Percentiles rank a stretch among this genome's conserved stretches.
Evolutionary conservation across 2,797 vertebrate species (phyloP).

Genomic region (Triplophysa bombifrons): DNA sequence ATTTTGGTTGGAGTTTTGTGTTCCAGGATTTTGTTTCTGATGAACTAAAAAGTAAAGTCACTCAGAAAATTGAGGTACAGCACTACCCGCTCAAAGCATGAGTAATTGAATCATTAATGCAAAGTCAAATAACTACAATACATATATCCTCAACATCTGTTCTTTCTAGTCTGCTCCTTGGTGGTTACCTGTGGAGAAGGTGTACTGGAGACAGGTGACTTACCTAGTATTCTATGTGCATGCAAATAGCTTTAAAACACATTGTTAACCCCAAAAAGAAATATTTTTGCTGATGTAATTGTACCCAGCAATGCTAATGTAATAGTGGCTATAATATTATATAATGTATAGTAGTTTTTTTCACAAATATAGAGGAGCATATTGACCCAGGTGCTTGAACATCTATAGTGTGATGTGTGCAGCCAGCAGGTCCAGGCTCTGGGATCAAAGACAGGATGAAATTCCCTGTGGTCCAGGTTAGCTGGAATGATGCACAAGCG

Average conservation of each 20-base stretch:
- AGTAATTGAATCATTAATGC: neutral
- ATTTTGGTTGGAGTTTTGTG: constrained; percentile 96
- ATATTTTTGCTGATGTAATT: neutral
- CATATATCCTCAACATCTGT: neutral
- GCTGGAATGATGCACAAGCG: constrained; percentile 91
- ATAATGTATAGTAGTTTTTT: neutral
- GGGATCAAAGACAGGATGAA: constrained; percentile 85
- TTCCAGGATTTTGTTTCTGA: constrained; percentile 92
- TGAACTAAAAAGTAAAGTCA: constrained; percentile 87
- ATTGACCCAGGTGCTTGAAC: neutral
- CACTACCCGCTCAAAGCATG: neutral
- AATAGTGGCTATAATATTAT: neutral
- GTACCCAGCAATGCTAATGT: neutral
- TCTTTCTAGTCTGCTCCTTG: constrained; percentile 86
- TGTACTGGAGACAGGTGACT: constrained; percentile 93
- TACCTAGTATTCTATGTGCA: constrained; percentile 4
- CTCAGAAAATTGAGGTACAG: constrained; percentile 85
- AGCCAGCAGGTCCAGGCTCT: constrained; percentile 81
- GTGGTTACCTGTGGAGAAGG: constrained; percentile 91
- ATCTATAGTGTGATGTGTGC: constrained; percentile 17
- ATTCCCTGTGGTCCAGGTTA: constrained; percentile 92
- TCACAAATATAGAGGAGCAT: neutral
- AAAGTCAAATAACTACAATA: neutral
- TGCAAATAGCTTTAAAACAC: neutral
- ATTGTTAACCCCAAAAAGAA: neutral